phyloP scores from a whole-genome alignment of 2,888 invertebrate species.

The Drosophila tanythrix region DNA sequence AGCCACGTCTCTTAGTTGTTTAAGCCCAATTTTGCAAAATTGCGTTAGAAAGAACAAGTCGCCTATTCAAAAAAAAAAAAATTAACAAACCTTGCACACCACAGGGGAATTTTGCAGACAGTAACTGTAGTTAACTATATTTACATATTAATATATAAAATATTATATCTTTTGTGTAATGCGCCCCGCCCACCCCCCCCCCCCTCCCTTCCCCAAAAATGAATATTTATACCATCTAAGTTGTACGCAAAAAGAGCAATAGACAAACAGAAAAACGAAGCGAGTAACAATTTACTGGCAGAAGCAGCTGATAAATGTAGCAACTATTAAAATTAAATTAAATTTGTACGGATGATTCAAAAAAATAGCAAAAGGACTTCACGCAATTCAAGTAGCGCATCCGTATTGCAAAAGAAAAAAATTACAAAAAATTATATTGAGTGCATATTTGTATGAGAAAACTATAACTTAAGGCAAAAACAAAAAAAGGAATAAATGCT shows the following conservation, averaged over 20 bases:
- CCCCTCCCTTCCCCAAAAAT: neutral
- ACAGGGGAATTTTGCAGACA: conserved; percentile 46
- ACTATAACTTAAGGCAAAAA: conserved; percentile 39
- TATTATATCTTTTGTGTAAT: conserved; percentile 37
- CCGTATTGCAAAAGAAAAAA: conserved; percentile 3
- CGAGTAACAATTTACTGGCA: conserved; percentile 25
- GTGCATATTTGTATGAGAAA: conserved; percentile 27
- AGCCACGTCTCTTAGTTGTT: conserved; percentile 71
- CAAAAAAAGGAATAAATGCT: conserved; percentile 11
- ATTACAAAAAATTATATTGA: conserved; percentile 16
- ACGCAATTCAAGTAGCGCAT: conserved; percentile 25
- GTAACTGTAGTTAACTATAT: conserved; percentile 36
- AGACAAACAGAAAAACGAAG: conserved; percentile 16
- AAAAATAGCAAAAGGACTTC: conserved; percentile 25
- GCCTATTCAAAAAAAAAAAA: conserved; percentile 48
- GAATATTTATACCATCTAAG: conserved; percentile 47
- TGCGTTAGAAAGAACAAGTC: conserved; percentile 62
- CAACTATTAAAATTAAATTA: conserved; percentile 40
- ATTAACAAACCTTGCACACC: conserved; percentile 44
- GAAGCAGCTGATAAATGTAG: conserved; percentile 29
- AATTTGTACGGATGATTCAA: conserved; percentile 37
- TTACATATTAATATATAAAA: conserved; percentile 13
- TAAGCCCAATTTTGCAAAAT: conserved; percentile 62
- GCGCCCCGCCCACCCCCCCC: conserved; percentile 11
- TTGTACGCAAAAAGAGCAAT: conserved; percentile 39